A percentile compares a stretch with the other conserved stretches of the same genome.
Evolutionary conservation across 2,888 invertebrate species (phyloP).

Genomic region (Volucella zonaria): DNA sequence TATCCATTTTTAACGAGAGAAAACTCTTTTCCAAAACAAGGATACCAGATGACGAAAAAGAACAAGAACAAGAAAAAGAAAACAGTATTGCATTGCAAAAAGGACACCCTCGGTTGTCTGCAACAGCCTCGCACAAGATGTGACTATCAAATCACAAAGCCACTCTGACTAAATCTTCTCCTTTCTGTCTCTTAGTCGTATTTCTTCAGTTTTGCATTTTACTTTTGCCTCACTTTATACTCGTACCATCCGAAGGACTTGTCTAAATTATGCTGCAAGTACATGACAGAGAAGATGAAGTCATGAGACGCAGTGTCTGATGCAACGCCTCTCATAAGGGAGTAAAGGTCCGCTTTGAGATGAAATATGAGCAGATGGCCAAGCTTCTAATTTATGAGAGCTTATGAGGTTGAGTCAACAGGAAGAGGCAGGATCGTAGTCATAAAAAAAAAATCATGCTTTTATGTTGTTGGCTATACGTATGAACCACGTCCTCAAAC

Average conservation of each 20-base stretch:
- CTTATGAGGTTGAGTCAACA: background rate
- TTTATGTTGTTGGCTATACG: conserved; percentile 5
- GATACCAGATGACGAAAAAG: conserved; percentile 18
- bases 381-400: conserved; percentile 19
- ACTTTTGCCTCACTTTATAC: background rate
- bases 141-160: conserved; percentile 34
- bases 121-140: conserved; percentile 25
- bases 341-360: conserved; percentile 16
- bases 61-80: background rate
- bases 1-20: conserved; percentile 19
- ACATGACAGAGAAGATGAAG: conserved; percentile 29
- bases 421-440: no score
- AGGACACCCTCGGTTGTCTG: conserved; percentile 13
- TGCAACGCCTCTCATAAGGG: no score
- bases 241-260: conserved; percentile 3
- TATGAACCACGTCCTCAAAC: background rate
- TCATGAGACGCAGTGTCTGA: background rate
- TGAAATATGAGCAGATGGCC: conserved; percentile 39
- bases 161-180: conserved; percentile 1
- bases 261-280: conserved; percentile 18
- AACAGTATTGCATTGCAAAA: background rate
- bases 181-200: background rate
- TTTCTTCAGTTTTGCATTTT: conserved; percentile 14
- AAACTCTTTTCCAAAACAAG: no score
- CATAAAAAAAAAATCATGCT: conserved; percentile 9